Percentiles rank a stretch among this genome's conserved stretches.
Evolutionary conservation across 1,140 invertebrate genomes (phyloP).

Genomic region (Venturia canescens): DNA sequence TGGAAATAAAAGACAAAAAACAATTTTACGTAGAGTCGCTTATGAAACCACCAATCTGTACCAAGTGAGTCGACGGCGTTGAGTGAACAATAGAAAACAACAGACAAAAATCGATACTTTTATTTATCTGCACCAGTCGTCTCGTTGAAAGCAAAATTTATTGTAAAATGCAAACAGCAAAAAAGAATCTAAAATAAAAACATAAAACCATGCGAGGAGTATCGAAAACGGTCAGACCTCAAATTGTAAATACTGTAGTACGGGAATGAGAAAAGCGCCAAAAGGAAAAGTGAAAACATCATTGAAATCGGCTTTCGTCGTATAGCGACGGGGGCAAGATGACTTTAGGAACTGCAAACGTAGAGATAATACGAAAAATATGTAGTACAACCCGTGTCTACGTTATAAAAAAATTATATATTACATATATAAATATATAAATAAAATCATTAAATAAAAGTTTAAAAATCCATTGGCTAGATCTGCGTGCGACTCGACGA

Average conservation of each 20-base stretch:
- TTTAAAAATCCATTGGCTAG: constrained; percentile 45
- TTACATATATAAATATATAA: constrained; percentile 45
- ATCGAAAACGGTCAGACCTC: constrained; percentile 49
- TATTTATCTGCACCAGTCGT: background rate
- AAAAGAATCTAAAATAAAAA: no score
- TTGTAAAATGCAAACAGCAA: constrained; percentile 6
- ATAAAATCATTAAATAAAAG: constrained; percentile 41
- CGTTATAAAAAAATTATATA: constrained; percentile 25
- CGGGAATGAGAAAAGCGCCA: constrained; percentile 35
- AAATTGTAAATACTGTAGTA: constrained; percentile 55
- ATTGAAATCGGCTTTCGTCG: constrained; percentile 19
- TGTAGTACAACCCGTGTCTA: constrained; percentile 46
- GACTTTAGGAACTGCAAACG: constrained; percentile 10
- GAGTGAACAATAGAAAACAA: background rate
- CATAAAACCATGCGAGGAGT: background rate
- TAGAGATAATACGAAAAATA: constrained; percentile 14
- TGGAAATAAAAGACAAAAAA: background rate
- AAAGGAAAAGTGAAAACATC: background rate
- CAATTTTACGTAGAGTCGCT: background rate
- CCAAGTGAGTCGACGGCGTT: background rate
- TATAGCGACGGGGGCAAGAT: constrained; percentile 29
- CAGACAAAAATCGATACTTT: background rate
- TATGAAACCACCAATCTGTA: background rate
- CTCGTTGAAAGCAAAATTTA: background rate
- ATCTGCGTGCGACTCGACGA: constrained; percentile 29